Percentiles rank a stretch among this genome's conserved stretches.
phyloP scores from a whole-genome alignment of 2,888 invertebrate genomes.

The Drosophila quasianomalipes region DNA sequence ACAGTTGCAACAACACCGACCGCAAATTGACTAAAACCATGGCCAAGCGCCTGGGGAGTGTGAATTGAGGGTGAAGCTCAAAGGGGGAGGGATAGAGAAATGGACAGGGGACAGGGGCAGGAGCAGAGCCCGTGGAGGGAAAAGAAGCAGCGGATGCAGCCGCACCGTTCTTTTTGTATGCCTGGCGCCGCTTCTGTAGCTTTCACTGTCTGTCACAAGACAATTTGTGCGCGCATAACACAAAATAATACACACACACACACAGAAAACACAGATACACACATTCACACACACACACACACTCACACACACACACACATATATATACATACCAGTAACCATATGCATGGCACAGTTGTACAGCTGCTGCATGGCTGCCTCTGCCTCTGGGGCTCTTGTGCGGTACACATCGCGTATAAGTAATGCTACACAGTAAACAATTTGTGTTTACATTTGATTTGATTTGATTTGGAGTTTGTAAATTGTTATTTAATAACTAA shows the following conservation, averaged over 20 bases:
- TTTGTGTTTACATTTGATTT: neutral
- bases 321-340: conserved; percentile 59
- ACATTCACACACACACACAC: conserved; percentile 16
- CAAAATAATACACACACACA: conserved; percentile 76
- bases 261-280: conserved; percentile 9
- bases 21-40: conserved; percentile 80
- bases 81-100: neutral
- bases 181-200: conserved; percentile 73
- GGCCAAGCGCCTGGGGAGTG: conserved; percentile 43
- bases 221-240: conserved; percentile 81
- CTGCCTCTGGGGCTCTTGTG: conserved; percentile 63
- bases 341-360: conserved; percentile 73
- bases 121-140: neutral
- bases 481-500: conserved; percentile 1
- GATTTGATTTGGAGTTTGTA: neutral
- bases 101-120: neutral
- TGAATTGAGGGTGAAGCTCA: conserved; percentile 15
- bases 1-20: conserved; percentile 60
- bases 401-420: conserved; percentile 70
- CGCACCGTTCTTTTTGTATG: conserved; percentile 43
- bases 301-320: conserved; percentile 5
- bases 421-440: conserved; percentile 51
- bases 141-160: conserved; percentile 39
- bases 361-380: conserved; percentile 69
- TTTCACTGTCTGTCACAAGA: conserved; percentile 82